Base-by-base conservation (phyloP, 2,797 vertebrate species). In the Hypotaenidia okinawae region DNA sequence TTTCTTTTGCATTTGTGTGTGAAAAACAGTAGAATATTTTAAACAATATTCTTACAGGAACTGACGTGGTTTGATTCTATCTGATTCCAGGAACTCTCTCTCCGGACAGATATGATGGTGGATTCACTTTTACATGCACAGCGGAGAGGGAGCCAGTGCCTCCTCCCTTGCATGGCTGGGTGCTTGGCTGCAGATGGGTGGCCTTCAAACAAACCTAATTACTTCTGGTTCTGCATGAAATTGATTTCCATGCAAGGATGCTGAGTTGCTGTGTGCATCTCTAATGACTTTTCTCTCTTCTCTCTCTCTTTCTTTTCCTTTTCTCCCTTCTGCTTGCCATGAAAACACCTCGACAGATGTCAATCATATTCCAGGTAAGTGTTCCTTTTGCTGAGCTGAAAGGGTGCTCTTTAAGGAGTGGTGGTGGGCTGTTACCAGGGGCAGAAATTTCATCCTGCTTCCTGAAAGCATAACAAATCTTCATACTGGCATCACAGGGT, bases 341-440 rank as follows among this genome's bases (percentile, higher is more conserved):
- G 97, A 97, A 97, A 97, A 96, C 96, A 98, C 98, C 96, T 98
- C 97, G 55, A 96, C 98, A 99, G 99, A 99, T 97, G 98, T 98
- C 98, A 98, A 94, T 98, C 98, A 98, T 98, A 98, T 98, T 98
- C 98, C 99, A 99, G 99, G 99, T 99, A 98, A 99, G 99, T 99
- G 88, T 96, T 94, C 81, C 59, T 92, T 96, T 91, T 97, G 87
- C 58, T 59, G 61, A 94, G 66, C 76, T 90, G 90, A 84, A 96
- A 96, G 72, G 8, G 58, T 84, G 28, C 35, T 55, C 58, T 77
- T 82, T 35, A 52, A 52, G 45, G 49, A 84, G 35, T 49, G 61
- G 4, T 64, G 55, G 32, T 76, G 93, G 78, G 39, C 45, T 61
- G 74, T 59, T 73, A 69, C 28, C 33, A 35, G 52, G 23, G 41